phyloP scores from a whole-genome alignment of 2,797 vertebrate species.

The Sebastes variabilis region DNA sequence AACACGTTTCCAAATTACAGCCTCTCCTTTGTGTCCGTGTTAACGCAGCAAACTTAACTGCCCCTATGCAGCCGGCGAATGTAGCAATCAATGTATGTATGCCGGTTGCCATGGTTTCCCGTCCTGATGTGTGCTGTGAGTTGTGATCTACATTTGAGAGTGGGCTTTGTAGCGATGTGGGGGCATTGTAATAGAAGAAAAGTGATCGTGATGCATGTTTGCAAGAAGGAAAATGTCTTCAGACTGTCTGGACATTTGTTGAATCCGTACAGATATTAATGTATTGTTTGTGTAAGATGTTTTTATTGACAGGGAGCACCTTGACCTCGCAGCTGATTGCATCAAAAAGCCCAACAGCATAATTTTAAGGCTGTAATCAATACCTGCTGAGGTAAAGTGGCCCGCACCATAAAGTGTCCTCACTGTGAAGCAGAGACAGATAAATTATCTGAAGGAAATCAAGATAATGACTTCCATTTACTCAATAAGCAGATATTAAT shows the following conservation, averaged over 20 bases:
- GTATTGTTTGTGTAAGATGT: not conserved
- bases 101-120: conserved; percentile 68
- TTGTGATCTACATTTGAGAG: conserved; percentile 51
- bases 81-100: conserved; percentile 46
- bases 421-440: conserved; percentile 58
- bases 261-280: not conserved
- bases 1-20: conserved; percentile 24
- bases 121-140: conserved; percentile 25
- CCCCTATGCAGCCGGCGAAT: conserved; percentile 15
- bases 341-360: conserved; percentile 1
- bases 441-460: conserved; percentile 76
- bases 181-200: conserved; percentile 27
- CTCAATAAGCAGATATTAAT: conserved; percentile 84
- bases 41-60: conserved; percentile 32
- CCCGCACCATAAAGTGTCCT: conserved; percentile 48
- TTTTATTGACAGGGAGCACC: conserved; percentile 16
- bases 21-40: conserved; percentile 4
- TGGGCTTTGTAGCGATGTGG: conserved; percentile 42
- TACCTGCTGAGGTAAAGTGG: conserved; percentile 62
- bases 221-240: not conserved
- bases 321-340: conserved; percentile 29
- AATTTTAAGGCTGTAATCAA: conserved; percentile 58
- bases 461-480: conserved; percentile 81
- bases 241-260: not conserved
- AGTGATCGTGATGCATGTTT: conserved; percentile 23